Evolutionary conservation across 2,888 invertebrate species (phyloP).

Genomic region (Polymixis flavicincta): DNA sequence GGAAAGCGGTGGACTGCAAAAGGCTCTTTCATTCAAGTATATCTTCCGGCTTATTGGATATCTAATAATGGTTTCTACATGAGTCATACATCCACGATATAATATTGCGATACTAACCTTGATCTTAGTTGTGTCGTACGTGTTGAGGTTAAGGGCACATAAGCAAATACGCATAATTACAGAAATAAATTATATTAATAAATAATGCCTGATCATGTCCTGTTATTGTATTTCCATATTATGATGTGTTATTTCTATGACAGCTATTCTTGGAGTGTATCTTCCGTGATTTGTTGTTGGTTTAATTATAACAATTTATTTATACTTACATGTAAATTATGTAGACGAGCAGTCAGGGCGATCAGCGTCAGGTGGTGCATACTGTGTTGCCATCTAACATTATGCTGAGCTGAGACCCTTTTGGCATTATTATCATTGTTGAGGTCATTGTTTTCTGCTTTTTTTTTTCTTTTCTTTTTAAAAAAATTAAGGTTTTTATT

Average conservation of each 20-base stretch:
- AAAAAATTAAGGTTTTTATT: too few relatives aligned
- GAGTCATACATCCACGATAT: slow-evolving; percentile 38
- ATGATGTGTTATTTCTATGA: slow-evolving; percentile 52
- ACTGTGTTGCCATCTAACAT: too few relatives aligned
- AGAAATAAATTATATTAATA: slow-evolving; percentile 40
- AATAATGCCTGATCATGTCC: slow-evolving; percentile 46
- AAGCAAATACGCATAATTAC: slow-evolving; percentile 60
- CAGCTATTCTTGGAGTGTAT: slow-evolving; percentile 22
- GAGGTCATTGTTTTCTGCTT: too few relatives aligned
- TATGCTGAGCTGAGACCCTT: too few relatives aligned
- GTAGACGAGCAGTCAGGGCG: too few relatives aligned
- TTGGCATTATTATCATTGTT: too few relatives aligned
- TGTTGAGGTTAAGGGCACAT: slow-evolving; percentile 57
- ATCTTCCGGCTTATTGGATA: slow-evolving; percentile 13
- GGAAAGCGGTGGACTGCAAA: background rate
- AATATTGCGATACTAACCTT: slow-evolving; percentile 50
- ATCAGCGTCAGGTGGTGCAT: too few relatives aligned
- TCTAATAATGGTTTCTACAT: slow-evolving; percentile 2
- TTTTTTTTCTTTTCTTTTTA: too few relatives aligned
- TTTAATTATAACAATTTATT: slow-evolving; percentile 12
- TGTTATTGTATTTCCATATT: slow-evolving; percentile 52
- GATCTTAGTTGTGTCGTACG: slow-evolving; percentile 48
- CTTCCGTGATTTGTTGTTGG: slow-evolving; percentile 42
- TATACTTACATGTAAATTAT: background rate
- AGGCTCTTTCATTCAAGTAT: background rate